Evolutionary conservation across 2,113 vertebrate genomes (phyloP), one percentile per base, ranked within the genome.

Genomic region (Callaeas wilsoni): DNA sequence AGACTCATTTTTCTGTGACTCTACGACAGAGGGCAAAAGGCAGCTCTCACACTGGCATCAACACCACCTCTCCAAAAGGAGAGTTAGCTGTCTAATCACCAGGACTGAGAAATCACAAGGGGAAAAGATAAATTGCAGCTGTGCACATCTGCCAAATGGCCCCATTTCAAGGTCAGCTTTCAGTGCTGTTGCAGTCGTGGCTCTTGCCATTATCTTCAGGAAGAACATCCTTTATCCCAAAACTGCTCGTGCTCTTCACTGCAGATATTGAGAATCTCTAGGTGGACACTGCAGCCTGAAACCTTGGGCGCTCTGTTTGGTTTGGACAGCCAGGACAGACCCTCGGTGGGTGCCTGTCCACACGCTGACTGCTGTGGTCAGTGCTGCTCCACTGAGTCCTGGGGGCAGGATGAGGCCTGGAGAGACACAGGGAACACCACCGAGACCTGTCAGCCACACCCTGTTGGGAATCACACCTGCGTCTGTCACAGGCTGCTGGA

Each of bases 141-240:
- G 59, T 23, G 49, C 6, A 3, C 5, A 1, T 79, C 56, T 94
- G 90, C 84, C 89, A 94, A 91, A 70, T 67, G 84, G 70, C 63
- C 78, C 30, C 52, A 50, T 94, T 93, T 95, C 84, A 79, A 69
- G 84, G 84, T 76, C 94, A 91, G 90, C 78, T 87, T 71, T 73
- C 91, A 83, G 89, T 19, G 29, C 57, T 44, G 20, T 21, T 68
- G 50, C 71, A 84, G 71, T 75, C 12, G 0, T 4, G 15, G 62
- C 27, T 83, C 20, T 52, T 74, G 64, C 84, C 59, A 15, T 91
- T 84, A 16, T 62, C 89, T 84, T 76, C 90, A 90, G 37, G 59
- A 82, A 50, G 46, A 94, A 62, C 35, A 74, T 65, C 6, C 57
- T 91, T 83, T 83, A 16, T 78, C 78, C 85, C 46, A 46, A 25